Conservation (phyloP, 2,113 vertebrate genomes). For the Halichoerus grypus region DNA sequence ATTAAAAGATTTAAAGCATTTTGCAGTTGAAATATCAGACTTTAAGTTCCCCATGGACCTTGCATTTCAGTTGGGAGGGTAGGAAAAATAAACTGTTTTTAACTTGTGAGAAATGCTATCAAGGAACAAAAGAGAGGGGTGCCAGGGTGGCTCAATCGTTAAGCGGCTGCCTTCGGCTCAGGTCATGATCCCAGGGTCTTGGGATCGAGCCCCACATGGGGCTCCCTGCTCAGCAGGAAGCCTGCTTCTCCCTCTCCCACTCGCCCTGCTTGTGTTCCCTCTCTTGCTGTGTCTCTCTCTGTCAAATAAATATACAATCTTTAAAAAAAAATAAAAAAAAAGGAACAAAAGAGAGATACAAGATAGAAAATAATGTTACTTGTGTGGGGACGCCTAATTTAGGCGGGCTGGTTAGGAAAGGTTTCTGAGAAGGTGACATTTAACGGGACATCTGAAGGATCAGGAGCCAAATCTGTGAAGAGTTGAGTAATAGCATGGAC, state of each 20-base stretch:
- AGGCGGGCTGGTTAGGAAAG: background rate
- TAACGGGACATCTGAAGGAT: background rate
- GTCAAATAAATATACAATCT: no score
- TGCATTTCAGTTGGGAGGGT: slow-evolving; percentile 41
- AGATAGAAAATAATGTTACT: background rate
- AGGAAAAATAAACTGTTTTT: background rate
- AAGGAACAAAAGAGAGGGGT: slow-evolving; percentile 31
- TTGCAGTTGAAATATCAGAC: background rate
- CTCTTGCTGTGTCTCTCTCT: no score
- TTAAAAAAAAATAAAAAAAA: background rate
- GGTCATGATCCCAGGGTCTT: no score
- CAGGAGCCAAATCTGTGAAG: background rate
- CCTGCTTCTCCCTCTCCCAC: no score
- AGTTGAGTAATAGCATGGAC: background rate
- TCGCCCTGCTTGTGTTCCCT: no score
- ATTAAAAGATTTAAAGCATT: slow-evolving; percentile 10
- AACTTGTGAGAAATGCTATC: slow-evolving; percentile 19
- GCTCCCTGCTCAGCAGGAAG: no score
- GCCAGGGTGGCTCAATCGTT: no score
- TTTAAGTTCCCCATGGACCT: background rate
- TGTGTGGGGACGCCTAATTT: background rate
- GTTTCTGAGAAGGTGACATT: slow-evolving; percentile 25
- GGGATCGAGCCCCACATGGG: no score
- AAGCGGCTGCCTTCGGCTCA: no score
- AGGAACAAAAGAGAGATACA: slow-evolving; percentile 28